phyloP scores from a whole-genome alignment of 2,113 vertebrate species.

The Oxygymnocypris stewartii region DNA sequence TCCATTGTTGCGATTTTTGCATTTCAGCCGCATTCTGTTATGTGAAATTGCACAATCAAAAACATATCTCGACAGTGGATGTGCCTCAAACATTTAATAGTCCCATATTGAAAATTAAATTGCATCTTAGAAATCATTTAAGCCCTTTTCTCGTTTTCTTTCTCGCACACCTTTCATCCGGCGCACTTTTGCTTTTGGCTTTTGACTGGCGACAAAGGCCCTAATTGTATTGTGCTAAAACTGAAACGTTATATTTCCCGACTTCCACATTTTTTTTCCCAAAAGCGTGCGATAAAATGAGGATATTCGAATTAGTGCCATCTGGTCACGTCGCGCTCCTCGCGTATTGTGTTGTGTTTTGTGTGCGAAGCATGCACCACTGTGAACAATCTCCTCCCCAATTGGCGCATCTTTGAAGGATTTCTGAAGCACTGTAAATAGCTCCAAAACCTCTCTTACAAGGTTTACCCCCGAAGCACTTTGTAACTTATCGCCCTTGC shows the following conservation, averaged over 20 bases:
- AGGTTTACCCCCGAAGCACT: constrained; percentile 80
- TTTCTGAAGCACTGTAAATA: constrained; percentile 80
- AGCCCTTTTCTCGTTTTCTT: constrained; percentile 57
- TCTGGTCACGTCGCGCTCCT: constrained; percentile 72
- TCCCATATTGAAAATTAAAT: constrained; percentile 80
- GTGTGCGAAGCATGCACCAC: constrained; percentile 66
- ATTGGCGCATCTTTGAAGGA: constrained; percentile 79
- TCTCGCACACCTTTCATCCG: constrained; percentile 33
- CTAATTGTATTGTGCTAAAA: constrained; percentile 43
- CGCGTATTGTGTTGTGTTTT: constrained; percentile 69
- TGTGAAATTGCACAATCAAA: constrained; percentile 73
- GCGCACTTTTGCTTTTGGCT: constrained; percentile 60
- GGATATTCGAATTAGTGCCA: constrained; percentile 75
- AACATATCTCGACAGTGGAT: constrained; percentile 73
- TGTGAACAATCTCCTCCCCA: constrained; percentile 78
- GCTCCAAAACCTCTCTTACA: constrained; percentile 82
- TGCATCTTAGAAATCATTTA: constrained; percentile 75
- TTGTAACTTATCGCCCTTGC: constrained; percentile 82
- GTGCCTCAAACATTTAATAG: constrained; percentile 72
- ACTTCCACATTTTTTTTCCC: not conserved
- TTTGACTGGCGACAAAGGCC: constrained; percentile 64
- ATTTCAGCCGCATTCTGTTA: constrained; percentile 72
- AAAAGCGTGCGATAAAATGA: constrained; percentile 67
- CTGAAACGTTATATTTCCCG: constrained; percentile 42
- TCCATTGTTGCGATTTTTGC: constrained; percentile 74